Percentiles rank a stretch among this genome's conserved stretches.
Evolutionary conservation across 2,888 invertebrate species (phyloP).

Genomic region (Tenthredo livida): DNA sequence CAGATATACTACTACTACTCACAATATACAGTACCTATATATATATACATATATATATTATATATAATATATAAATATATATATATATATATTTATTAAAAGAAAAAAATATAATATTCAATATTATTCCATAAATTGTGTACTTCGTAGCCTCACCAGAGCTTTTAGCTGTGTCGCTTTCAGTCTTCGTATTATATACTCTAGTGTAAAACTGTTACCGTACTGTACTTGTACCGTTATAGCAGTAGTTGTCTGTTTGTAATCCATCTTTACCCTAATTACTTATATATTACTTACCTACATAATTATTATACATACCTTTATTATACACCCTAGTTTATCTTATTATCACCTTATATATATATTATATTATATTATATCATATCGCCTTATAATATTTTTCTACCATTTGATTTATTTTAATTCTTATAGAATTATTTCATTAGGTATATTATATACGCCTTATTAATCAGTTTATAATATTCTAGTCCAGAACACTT

Average conservation of each 20-base stretch:
- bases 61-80: not conserved
- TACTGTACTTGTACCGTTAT: conserved; percentile 62
- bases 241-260: conserved; percentile 59
- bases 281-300: conserved; percentile 9
- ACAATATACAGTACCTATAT: conserved; percentile 10
- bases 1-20: conserved; percentile 28
- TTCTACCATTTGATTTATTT: conserved; percentile 51
- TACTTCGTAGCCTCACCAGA: conserved; percentile 68
- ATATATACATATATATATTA: conserved; percentile 9
- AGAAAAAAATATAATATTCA: not conserved
- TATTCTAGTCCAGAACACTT: not conserved
- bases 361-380: conserved; percentile 13
- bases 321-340: conserved; percentile 30
- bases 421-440: not conserved
- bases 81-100: conserved; percentile 35
- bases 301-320: not conserved
- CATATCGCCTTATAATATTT: not conserved
- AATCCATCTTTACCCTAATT: conserved; percentile 46
- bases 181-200: conserved; percentile 70
- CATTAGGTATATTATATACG: not conserved
- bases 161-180: conserved; percentile 76
- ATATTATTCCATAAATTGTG: conserved; percentile 53
- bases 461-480: not conserved
- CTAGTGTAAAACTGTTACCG: conserved; percentile 62
- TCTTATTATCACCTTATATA: conserved; percentile 3